A percentile compares a stretch with the other conserved stretches of the same genome.
phyloP scores from a whole-genome alignment of 2,888 invertebrate species.

The Cephus pygmeus region DNA sequence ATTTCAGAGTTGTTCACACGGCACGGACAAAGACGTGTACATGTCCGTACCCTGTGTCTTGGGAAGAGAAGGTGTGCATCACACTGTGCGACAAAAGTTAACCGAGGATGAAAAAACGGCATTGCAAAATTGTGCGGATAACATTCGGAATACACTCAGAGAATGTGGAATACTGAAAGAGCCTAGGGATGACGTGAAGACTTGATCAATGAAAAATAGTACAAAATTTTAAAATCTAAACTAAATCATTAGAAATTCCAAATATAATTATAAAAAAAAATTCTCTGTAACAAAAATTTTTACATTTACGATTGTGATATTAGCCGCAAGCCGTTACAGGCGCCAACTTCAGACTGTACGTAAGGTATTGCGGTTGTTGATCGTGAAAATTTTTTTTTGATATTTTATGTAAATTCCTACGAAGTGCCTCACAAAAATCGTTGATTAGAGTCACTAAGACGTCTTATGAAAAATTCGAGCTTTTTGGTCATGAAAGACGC shows the following conservation, averaged over 20 bases:
- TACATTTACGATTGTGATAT: not conserved
- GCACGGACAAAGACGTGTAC: conserved; percentile 71
- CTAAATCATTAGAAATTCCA: not conserved
- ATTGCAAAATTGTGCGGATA: conserved; percentile 54
- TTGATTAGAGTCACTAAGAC: not conserved
- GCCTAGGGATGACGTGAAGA: conserved; percentile 30
- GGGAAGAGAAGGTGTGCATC: conserved; percentile 65
- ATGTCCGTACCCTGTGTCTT: conserved; percentile 71
- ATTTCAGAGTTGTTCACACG: conserved; percentile 62
- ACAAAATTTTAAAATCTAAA: not conserved
- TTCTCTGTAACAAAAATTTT: not conserved
- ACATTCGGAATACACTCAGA: conserved; percentile 48
- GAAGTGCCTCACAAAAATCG: not conserved
- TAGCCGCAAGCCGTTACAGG: not conserved
- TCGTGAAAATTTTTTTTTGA: not conserved
- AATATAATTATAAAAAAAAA: not conserved
- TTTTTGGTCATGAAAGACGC: not conserved
- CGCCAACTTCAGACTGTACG: not conserved
- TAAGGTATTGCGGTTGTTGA: not conserved
- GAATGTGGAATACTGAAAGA: conserved; percentile 55
- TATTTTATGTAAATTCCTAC: not conserved
- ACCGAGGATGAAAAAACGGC: conserved; percentile 56
- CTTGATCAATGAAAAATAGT: not conserved
- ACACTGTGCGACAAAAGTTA: conserved; percentile 67
- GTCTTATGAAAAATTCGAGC: not conserved